These are phyloP conservation scores for Euspilapteryx auroguttella DNA, from an alignment of 2,888 invertebrate species.

Conservation along the genomic window DNA sequence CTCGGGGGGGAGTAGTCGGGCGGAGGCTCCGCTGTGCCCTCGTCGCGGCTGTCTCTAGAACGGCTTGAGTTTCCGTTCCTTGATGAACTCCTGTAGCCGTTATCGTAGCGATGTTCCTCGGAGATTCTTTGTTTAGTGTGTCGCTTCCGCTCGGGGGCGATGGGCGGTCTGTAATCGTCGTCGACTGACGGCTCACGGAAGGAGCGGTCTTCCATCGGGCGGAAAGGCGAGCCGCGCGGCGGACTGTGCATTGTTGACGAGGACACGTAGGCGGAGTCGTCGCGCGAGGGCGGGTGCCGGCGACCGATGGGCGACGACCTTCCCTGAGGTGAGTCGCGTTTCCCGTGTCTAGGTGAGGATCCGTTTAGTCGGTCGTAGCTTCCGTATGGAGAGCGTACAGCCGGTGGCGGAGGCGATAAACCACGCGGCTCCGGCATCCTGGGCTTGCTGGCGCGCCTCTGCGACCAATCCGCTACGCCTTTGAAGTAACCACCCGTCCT, in stretches of 20 bases:
- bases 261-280: slow-evolving; percentile 60
- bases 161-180: slow-evolving; percentile 57
- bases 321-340: slow-evolving; percentile 43
- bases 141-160: slow-evolving; percentile 69
- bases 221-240: slow-evolving; percentile 53
- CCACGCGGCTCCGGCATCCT: slow-evolving; percentile 53
- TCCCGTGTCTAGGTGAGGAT: slow-evolving; percentile 39
- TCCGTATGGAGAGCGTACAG: slow-evolving; percentile 40
- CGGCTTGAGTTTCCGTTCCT: slow-evolving; percentile 54
- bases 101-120: slow-evolving; percentile 56
- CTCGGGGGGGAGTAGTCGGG: slow-evolving; percentile 72
- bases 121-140: slow-evolving; percentile 56
- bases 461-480: slow-evolving; percentile 81
- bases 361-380: slow-evolving; percentile 39
- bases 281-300: slow-evolving; percentile 51
- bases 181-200: slow-evolving; percentile 54
- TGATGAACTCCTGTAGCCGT: slow-evolving; percentile 60
- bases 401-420: slow-evolving; percentile 43
- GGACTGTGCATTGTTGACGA: slow-evolving; percentile 61
- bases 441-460: slow-evolving; percentile 60
- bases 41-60: slow-evolving; percentile 45
- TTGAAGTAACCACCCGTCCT: slow-evolving; percentile 65
- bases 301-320: slow-evolving; percentile 41
- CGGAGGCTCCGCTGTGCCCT: slow-evolving; percentile 65
- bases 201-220: slow-evolving; percentile 43